phyloP scores from a whole-genome alignment of 1,140 invertebrate genomes.

The Drosophila miranda region DNA sequence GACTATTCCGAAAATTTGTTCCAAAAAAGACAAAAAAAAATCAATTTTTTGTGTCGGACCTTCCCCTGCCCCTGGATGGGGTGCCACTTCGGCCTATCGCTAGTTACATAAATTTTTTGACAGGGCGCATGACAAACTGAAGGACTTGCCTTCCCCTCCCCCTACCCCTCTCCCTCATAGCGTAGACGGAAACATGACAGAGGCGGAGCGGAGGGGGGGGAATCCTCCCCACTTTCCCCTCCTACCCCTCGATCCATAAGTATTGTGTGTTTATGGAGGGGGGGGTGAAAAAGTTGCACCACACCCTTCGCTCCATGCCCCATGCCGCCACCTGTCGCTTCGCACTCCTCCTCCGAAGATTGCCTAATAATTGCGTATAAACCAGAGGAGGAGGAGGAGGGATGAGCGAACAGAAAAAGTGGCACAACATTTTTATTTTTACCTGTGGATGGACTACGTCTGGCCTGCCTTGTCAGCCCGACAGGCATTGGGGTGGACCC shows the following conservation, averaged over 20 bases:
- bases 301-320: too few relatives aligned
- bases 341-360: background rate
- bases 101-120: slow-evolving; percentile 58
- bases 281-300: background rate
- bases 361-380: slow-evolving; percentile 44
- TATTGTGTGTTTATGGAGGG: background rate
- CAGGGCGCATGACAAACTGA: slow-evolving; percentile 60
- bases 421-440: slow-evolving; percentile 34
- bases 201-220: background rate
- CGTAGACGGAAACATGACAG: slow-evolving; percentile 17
- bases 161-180: background rate
- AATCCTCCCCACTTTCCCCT: slow-evolving; percentile 7
- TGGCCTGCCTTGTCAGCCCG: too few relatives aligned
- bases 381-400: background rate
- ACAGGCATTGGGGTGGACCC: too few relatives aligned
- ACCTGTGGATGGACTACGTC: slow-evolving; percentile 28
- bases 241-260: background rate
- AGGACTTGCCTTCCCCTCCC: slow-evolving; percentile 5
- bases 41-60: slow-evolving; percentile 28
- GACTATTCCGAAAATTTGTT: too few relatives aligned
- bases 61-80: too few relatives aligned
- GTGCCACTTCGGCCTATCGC: too few relatives aligned
- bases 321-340: background rate
- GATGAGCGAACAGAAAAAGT: slow-evolving; percentile 6
- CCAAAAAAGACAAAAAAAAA: slow-evolving; percentile 9